Evolutionary conservation across 2,888 invertebrate genomes (phyloP).

Genomic region (Acrobasis suavella): DNA sequence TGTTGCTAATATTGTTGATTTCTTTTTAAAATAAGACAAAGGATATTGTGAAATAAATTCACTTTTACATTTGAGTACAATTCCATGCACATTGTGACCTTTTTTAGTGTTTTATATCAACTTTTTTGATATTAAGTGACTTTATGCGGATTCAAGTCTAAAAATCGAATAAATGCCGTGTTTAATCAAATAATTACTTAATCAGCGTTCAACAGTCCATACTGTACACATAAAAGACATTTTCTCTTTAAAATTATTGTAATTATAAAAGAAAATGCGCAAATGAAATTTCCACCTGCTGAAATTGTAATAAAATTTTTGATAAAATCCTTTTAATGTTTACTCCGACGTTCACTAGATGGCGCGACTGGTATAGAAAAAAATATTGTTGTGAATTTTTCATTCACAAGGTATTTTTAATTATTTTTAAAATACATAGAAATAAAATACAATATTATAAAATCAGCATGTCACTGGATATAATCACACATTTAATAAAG

Average conservation of each 20-base stretch:
- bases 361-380: conserved; percentile 11
- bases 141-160: conserved; percentile 5
- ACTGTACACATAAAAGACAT: conserved; percentile 12
- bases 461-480: conserved; percentile 33
- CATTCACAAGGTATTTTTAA: conserved; percentile 9
- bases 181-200: conserved; percentile 7
- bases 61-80: conserved; percentile 3
- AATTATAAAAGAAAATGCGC: conserved; percentile 21
- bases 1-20: conserved; percentile 30
- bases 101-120: conserved; percentile 7
- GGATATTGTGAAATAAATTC: conserved; percentile 25
- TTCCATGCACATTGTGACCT: neutral
- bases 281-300: conserved; percentile 8
- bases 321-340: conserved; percentile 12
- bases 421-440: neutral
- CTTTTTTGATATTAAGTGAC: conserved; percentile 12
- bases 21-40: conserved; percentile 30
- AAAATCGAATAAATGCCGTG: neutral
- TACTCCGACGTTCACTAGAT: conserved; percentile 15
- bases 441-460: conserved; percentile 21
- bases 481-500: conserved; percentile 20
- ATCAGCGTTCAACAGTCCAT: conserved; percentile 2
- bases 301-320: conserved; percentile 8
- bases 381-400: neutral
- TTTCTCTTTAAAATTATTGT: conserved; percentile 9